Evolutionary conservation across 2,797 vertebrate species (phyloP).

Genomic region (Sebastes glaucus): DNA sequence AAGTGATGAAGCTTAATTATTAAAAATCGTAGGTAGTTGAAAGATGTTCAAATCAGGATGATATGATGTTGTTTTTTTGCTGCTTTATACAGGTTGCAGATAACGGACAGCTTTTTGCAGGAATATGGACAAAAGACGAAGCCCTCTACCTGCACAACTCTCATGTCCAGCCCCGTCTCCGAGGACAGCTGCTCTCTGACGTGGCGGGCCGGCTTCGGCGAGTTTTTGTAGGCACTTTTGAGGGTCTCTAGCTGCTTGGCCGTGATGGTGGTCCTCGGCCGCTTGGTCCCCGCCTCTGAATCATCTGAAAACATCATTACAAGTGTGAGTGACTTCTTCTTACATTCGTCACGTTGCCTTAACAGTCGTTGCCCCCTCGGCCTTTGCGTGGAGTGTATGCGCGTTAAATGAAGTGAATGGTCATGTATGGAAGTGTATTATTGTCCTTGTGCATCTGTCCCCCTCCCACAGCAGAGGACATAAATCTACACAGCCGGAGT

Average conservation of each 20-base stretch:
- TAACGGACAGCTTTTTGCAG: background rate
- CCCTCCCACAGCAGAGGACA: conserved; percentile 71
- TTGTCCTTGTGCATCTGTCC: conserved; percentile 76
- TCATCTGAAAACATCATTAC: conserved; percentile 85
- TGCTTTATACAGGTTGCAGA: background rate
- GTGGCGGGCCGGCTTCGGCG: conserved; percentile 94
- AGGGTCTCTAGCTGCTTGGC: conserved; percentile 98
- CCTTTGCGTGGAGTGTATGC: conserved; percentile 13
- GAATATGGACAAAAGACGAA: background rate
- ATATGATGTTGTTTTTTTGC: background rate
- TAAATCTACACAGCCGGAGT: conserved; percentile 76
- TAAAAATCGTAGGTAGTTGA: background rate
- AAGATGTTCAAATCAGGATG: background rate
- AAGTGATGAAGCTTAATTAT: background rate
- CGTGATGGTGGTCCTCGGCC: conserved; percentile 96
- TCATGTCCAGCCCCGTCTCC: conserved; percentile 97
- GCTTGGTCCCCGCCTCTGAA: conserved; percentile 95
- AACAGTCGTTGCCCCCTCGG: conserved; percentile 27
- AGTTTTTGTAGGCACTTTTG: conserved; percentile 98
- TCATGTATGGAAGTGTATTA: conserved; percentile 62
- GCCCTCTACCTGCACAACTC: conserved; percentile 92
- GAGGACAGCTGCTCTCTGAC: conserved; percentile 98
- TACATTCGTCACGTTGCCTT: conserved; percentile 19
- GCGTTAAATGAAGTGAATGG: conserved; percentile 54
- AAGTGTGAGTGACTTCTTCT: conserved; percentile 37